These are phyloP conservation scores for Aporophyla nigra DNA, from an alignment of 2,888 invertebrate species.

Conservation along the genomic window DNA sequence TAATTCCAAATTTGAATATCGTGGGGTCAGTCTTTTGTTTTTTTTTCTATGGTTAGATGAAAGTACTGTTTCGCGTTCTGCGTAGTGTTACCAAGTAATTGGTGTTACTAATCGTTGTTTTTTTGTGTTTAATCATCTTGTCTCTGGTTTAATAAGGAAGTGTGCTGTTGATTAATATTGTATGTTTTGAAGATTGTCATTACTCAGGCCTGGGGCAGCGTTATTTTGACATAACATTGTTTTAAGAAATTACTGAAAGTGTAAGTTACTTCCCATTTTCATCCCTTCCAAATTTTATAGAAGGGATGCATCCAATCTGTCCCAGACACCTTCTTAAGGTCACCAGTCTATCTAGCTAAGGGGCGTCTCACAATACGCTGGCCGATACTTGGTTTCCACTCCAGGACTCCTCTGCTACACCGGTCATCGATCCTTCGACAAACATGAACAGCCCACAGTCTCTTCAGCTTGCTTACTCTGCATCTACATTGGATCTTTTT, in stretches of 20 bases:
- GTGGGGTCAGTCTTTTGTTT: slow-evolving; percentile 79
- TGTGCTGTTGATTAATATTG: slow-evolving; percentile 46
- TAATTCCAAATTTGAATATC: slow-evolving; percentile 87
- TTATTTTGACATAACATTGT: not conserved
- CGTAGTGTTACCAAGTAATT: slow-evolving; percentile 59
- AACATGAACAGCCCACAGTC: not conserved
- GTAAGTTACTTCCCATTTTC: not conserved
- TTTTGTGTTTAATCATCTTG: slow-evolving; percentile 55
- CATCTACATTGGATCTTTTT: not conserved
- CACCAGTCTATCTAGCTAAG: not conserved
- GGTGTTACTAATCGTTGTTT: slow-evolving; percentile 59
- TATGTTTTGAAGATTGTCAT: slow-evolving; percentile 20
- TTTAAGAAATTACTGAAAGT: not conserved
- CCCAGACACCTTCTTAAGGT: not conserved
- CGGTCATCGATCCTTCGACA: not conserved
- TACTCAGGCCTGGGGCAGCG: not conserved
- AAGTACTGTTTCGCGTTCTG: slow-evolving; percentile 63
- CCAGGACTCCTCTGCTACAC: not conserved
- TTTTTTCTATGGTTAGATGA: slow-evolving; percentile 57
- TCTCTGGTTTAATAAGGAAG: slow-evolving; percentile 59
- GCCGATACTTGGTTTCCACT: not conserved
- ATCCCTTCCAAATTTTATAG: not conserved
- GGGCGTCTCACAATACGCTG: not conserved
- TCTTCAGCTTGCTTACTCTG: not conserved
- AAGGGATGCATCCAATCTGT: not conserved